These are phyloP conservation scores for Anseranas semipalmata DNA, from an alignment of 2,113 vertebrate genomes.

Conservation along the genomic window DNA sequence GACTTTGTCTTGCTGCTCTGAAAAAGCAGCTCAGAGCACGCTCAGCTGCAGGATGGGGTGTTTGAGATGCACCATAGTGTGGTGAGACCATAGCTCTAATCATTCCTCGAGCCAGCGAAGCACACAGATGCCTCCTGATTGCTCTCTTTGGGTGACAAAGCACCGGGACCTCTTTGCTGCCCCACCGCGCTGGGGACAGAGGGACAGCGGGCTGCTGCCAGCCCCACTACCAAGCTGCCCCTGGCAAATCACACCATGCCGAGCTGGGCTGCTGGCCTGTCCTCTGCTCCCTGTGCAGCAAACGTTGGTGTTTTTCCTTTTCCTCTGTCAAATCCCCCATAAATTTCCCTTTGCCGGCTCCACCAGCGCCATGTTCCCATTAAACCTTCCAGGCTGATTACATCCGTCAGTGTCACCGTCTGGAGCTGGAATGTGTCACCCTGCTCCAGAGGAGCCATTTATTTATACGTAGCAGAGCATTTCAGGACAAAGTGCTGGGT, in stretches of 20 bases:
- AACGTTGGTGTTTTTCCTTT: not conserved
- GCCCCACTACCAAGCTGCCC: no score
- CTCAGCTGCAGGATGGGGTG: not conserved
- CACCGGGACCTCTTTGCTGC: not conserved
- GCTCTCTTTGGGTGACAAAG: not conserved
- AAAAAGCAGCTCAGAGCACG: not conserved
- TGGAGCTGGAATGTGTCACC: constrained; percentile 66
- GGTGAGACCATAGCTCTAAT: not conserved
- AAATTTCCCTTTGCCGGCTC: not conserved
- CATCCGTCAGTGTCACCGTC: constrained; percentile 62
- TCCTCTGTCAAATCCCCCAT: not conserved
- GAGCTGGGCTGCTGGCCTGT: not conserved
- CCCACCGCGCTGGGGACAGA: not conserved
- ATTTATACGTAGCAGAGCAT: constrained; percentile 48
- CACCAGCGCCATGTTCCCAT: not conserved
- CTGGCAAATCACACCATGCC: not conserved
- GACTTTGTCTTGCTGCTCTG: not conserved
- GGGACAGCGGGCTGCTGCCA: not conserved
- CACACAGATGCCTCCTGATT: rapidly evolving
- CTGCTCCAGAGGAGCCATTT: constrained; percentile 11
- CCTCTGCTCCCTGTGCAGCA: not conserved
- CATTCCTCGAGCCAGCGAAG: not conserved
- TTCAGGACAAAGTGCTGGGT: constrained; percentile 65
- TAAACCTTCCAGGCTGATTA: constrained; percentile 39
- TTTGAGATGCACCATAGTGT: not conserved